Percentiles rank a stretch among this genome's conserved stretches.
Conservation (phyloP, 2,888 invertebrate genomes). For the Trachelus stipa region DNA sequence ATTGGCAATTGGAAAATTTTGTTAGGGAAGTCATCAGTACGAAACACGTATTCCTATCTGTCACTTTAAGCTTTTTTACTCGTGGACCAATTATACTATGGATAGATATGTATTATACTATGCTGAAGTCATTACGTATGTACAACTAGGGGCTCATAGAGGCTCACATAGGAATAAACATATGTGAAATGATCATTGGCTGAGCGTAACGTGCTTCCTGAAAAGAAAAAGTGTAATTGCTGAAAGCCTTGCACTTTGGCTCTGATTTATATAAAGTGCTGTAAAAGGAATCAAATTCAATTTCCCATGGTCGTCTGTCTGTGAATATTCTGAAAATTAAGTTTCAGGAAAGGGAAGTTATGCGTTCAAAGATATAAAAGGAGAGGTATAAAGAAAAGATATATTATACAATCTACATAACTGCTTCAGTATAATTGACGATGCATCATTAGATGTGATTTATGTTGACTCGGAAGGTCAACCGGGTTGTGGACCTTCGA, state of each 20-base stretch:
- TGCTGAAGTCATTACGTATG: not conserved
- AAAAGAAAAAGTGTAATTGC: not conserved
- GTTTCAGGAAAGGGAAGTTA: not conserved
- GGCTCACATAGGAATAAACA: not conserved
- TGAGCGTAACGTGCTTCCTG: not conserved
- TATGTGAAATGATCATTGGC: not conserved
- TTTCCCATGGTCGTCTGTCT: not conserved
- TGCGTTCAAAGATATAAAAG: not conserved
- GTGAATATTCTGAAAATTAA: not conserved
- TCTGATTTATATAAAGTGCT: not conserved
- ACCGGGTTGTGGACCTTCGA: slow-evolving; percentile 6
- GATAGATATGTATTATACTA: not conserved
- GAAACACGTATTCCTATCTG: too few species aligned
- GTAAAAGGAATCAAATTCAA: not conserved
- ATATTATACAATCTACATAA: not conserved
- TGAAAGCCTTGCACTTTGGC: not conserved
- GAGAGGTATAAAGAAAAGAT: not conserved
- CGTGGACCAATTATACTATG: not conserved
- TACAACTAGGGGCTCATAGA: not conserved
- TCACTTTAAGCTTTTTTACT: too few species aligned
- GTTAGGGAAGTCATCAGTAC: too few species aligned
- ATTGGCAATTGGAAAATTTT: too few species aligned
- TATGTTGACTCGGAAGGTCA: slow-evolving; percentile 1
- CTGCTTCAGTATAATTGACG: not conserved
- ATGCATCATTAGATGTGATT: not conserved